Conservation (phyloP, 2,797 vertebrate genomes). For the Hoplostethus atlanticus region DNA sequence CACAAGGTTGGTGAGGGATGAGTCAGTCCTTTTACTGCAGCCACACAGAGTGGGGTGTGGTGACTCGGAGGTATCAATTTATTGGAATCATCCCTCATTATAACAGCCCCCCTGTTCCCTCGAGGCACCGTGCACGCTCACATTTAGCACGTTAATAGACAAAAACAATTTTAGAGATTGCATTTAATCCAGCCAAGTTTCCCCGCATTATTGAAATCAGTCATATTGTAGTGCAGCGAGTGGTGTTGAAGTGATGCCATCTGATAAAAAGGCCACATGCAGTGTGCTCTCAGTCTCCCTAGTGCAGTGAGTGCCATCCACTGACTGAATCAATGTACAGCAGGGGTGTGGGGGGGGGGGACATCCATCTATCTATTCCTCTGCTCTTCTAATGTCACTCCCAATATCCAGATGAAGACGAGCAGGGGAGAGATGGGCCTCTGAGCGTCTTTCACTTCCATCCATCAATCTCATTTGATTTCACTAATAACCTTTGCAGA, state of each 20-base stretch:
- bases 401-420: conserved; percentile 71
- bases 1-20: conserved; percentile 81
- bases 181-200: conserved; percentile 42
- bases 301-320: conserved; percentile 34
- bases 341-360: conserved; percentile 73
- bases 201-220: conserved; percentile 42
- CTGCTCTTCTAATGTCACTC: conserved; percentile 61
- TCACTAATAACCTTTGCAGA: conserved; percentile 75
- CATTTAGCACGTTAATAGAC: conserved; percentile 50
- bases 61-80: conserved; percentile 72
- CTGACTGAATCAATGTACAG: conserved; percentile 85
- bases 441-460: conserved; percentile 65
- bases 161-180: conserved; percentile 28
- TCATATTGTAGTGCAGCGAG: conserved; percentile 44
- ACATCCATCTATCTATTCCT: conserved; percentile 58
- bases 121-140: conserved; percentile 41
- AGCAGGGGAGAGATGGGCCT: conserved; percentile 71
- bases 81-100: conserved; percentile 77
- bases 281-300: conserved; percentile 47
- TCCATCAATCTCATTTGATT: conserved; percentile 72
- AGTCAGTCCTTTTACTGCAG: conserved; percentile 79
- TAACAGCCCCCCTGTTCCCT: conserved; percentile 61
- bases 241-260: conserved; percentile 43
- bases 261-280: conserved; percentile 33
- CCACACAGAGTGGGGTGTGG: conserved; percentile 45